Evolutionary conservation across 1,140 invertebrate species (phyloP).

Genomic region (Drosophila saltans): DNA sequence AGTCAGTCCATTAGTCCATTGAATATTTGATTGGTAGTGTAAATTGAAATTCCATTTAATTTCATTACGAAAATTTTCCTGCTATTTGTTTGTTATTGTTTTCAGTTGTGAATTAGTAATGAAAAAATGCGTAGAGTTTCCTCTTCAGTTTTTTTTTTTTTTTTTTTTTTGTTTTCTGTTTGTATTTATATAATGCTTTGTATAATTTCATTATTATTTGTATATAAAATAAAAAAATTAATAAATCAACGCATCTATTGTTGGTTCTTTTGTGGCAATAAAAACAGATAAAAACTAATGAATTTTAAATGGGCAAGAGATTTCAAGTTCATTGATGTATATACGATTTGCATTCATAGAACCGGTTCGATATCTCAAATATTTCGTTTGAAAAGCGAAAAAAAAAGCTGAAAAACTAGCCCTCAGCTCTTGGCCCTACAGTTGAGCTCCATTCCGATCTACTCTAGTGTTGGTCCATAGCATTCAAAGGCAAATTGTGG

Average conservation of each 20-base stretch:
- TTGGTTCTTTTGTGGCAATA: conserved; percentile 56
- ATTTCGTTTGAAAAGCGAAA: conserved; percentile 20
- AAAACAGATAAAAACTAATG: conserved; percentile 79
- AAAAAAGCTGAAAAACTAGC: conserved; percentile 25
- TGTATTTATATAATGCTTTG: neutral
- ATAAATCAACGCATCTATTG: conserved; percentile 74
- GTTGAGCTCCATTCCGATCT: neutral
- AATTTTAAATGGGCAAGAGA: conserved; percentile 71
- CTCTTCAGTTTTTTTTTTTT: conserved; percentile 3
- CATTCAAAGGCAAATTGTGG: conserved; percentile 70
- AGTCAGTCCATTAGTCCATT: conserved; percentile 19
- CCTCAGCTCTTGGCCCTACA: neutral
- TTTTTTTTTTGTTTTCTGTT: conserved; percentile 23
- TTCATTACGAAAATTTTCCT: conserved; percentile 8
- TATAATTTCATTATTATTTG: conserved; percentile 39
- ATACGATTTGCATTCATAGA: conserved; percentile 15
- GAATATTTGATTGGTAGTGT: conserved; percentile 42
- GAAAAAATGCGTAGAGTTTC: conserved; percentile 2
- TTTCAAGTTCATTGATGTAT: conserved; percentile 67
- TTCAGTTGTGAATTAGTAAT: neutral
- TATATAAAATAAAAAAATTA: conserved; percentile 63
- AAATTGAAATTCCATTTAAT: conserved; percentile 41
- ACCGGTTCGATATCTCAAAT: conserved; percentile 62
- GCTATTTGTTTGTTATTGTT: neutral
- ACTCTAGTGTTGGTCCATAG: conserved; percentile 36